Evolutionary conservation across 2,888 invertebrate species (phyloP).

Genomic region (Drosophila nr. medialis): DNA sequence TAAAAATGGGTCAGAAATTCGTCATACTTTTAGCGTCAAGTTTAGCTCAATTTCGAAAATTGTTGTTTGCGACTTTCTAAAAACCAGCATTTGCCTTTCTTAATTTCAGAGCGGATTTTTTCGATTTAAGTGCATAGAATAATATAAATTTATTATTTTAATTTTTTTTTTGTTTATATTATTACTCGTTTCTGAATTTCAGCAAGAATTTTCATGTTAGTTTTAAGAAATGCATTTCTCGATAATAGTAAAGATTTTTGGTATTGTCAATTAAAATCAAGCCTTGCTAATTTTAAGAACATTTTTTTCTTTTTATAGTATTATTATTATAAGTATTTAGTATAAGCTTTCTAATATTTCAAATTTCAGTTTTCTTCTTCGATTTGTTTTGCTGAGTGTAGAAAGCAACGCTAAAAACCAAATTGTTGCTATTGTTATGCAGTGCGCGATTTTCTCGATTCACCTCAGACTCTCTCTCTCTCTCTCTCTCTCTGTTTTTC

Average conservation of each 20-base stretch:
- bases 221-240: too few relatives aligned
- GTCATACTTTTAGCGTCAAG: neutral
- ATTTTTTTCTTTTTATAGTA: neutral
- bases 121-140: too few relatives aligned
- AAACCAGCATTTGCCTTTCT: fast-evolving
- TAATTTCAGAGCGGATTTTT: neutral
- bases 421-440: constrained; percentile 78
- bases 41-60: neutral
- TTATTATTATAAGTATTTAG: neutral
- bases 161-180: too few relatives aligned
- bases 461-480: constrained; percentile 4
- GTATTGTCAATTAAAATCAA: too few relatives aligned
- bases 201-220: too few relatives aligned
- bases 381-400: neutral
- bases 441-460: constrained; percentile 53
- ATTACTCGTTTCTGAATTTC: too few relatives aligned
- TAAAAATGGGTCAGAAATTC: neutral
- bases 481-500: constrained; percentile 1
- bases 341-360: neutral
- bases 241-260: too few relatives aligned
- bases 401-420: constrained; percentile 39
- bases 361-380: neutral
- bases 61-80: neutral
- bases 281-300: neutral
- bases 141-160: too few relatives aligned